Conservation (phyloP, 2,888 invertebrate species). For the Griposia aprilina region DNA sequence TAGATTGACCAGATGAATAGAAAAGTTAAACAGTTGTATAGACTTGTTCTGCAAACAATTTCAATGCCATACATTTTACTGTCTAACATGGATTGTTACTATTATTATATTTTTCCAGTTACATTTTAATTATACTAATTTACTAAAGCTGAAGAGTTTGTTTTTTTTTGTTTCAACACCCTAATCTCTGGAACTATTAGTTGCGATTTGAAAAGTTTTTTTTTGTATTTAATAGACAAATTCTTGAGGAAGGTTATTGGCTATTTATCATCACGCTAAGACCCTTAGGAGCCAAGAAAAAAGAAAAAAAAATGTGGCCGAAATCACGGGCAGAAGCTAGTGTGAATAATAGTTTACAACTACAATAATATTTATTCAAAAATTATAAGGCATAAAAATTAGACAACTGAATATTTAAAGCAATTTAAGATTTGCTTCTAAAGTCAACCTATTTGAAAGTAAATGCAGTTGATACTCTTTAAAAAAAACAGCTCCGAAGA, state of each 20-base stretch:
- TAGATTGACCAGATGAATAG: conserved; percentile 8
- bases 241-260: background rate
- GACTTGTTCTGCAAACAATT: conserved; percentile 5
- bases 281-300: background rate
- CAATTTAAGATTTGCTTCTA: background rate
- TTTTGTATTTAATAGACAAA: background rate
- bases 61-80: background rate
- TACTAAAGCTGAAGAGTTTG: too few relatives aligned
- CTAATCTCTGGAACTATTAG: background rate
- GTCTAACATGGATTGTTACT: background rate
- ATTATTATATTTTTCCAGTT: background rate
- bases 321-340: background rate
- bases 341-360: background rate
- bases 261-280: background rate
- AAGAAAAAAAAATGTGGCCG: background rate
- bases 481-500: background rate
- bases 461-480: background rate
- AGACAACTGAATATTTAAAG: background rate
- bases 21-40: background rate
- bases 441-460: background rate
- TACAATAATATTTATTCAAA: too few relatives aligned
- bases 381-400: too few relatives aligned
- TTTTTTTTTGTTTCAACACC: background rate
- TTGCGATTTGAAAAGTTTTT: background rate
- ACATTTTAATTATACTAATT: background rate